Evolutionary conservation across 92 coral and sea anemone species (phyloP), one percentile per base, ranked within the genome.

Genomic region (Porites evermanni): DNA sequence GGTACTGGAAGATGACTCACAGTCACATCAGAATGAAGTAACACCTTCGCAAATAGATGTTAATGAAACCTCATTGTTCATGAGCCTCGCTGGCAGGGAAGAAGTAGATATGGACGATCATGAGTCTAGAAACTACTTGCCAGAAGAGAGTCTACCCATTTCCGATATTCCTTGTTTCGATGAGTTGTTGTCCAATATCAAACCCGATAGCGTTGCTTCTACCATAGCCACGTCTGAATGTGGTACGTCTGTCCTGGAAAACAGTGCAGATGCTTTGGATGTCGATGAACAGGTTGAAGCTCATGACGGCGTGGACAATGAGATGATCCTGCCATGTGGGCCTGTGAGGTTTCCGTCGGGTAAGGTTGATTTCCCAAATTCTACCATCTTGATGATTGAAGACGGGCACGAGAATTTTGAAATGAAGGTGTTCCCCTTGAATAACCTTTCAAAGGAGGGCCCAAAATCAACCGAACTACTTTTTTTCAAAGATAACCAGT

Each of bases 361-460:
- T 79, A 50, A 64, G 58, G 53, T 20, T 20, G 11, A 79, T 17
- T 54, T 65, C 73, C 60, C 66, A 17, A 67, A 79, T 14, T 20
- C 20, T 8, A 18, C 77, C 4, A 2, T 32, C 69, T 81, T 71
- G 70, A 8, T 69, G 77, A 53, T 69, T 81, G 85, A 81, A 18
- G 67, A 58, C 52, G 84, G 58, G 21, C 80, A 72, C 65, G 87
- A 83, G 29, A 44, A 63, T 14, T 17, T 83, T 19, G 87, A 73
- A 83, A 72, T 73, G 87, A 64, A 47, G 79, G 60, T 38, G 12
- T 71, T 72, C 51, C 11, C 87, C 16, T 59, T 82, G 74, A 82
- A 82, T 74, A 73, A 83, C 24, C 87, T 83, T 64, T 73, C 87
- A 50, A 83, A 83, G 64, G 87, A 74, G 51, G n/a, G 47, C 50